phyloP scores from a whole-genome alignment of 2,797 vertebrate species.

The Sparidentex hasta region DNA sequence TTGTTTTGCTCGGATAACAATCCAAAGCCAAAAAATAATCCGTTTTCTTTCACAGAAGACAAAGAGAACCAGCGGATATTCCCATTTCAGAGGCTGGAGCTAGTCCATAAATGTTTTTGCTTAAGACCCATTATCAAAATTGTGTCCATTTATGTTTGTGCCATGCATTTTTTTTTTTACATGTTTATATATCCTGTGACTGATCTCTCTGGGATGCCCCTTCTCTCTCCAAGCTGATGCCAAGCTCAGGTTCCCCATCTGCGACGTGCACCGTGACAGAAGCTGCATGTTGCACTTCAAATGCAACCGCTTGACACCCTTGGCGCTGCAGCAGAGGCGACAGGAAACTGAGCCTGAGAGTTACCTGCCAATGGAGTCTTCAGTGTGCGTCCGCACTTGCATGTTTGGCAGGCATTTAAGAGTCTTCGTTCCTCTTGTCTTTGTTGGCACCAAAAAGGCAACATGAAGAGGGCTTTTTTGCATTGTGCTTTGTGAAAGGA shows the following conservation, averaged over 20 bases:
- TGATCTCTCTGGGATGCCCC: conserved; percentile 62
- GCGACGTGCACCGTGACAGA: conserved; percentile 67
- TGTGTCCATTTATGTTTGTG: conserved; percentile 20
- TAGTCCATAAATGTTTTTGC: background rate
- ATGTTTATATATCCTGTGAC: conserved; percentile 59
- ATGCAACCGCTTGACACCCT: conserved; percentile 55
- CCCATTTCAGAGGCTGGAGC: background rate
- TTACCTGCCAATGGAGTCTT: conserved; percentile 67
- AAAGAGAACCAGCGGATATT: background rate
- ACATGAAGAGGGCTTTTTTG: conserved; percentile 54
- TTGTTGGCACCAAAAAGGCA: conserved; percentile 57
- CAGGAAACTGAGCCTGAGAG: conserved; percentile 60
- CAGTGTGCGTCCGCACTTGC: conserved; percentile 21
- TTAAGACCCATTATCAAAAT: background rate
- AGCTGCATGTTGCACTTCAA: conserved; percentile 77
- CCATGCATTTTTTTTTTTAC: conserved; percentile 50
- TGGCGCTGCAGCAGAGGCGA: conserved; percentile 58
- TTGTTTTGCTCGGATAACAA: background rate
- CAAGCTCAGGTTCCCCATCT: conserved; percentile 77
- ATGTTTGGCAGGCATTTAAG: conserved; percentile 58
- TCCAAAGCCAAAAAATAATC: background rate
- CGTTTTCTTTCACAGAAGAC: background rate
- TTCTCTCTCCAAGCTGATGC: conserved; percentile 54
- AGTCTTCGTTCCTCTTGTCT: conserved; percentile 64
- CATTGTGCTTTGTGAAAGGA: conserved; percentile 31